Conservation (phyloP, 2,113 vertebrate species). For the Acrocephalus kingi region DNA sequence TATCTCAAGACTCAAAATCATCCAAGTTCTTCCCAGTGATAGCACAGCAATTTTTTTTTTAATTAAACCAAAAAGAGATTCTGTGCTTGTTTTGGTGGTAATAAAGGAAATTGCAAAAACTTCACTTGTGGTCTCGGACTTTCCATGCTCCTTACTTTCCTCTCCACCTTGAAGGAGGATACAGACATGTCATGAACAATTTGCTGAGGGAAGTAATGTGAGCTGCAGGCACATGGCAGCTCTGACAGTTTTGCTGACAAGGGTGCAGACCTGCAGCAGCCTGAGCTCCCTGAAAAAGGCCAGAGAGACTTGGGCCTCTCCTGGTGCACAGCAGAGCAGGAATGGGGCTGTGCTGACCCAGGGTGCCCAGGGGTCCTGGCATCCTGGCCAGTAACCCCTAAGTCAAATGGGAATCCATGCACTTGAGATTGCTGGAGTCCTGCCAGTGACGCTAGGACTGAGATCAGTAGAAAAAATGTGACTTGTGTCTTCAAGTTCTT, state of each 20-base stretch:
- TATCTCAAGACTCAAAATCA: neutral
- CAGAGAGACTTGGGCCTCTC: accelerated
- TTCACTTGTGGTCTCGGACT: neutral
- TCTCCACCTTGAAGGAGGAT: neutral
- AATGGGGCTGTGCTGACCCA: accelerated
- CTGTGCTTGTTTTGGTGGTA: neutral
- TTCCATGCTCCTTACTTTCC: neutral
- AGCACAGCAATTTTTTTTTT: neutral
- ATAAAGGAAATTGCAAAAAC: neutral
- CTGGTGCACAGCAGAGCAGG: neutral
- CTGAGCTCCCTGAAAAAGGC: neutral
- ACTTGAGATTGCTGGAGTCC: neutral
- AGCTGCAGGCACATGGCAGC: neutral
- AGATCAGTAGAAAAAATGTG: neutral
- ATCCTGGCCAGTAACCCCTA: accelerated
- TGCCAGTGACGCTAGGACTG: neutral
- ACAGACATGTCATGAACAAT: accelerated
- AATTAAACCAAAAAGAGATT: neutral
- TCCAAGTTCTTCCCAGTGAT: neutral
- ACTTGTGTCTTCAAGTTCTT: neutral
- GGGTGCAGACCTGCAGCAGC: neutral
- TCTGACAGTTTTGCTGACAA: neutral
- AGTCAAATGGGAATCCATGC: accelerated
- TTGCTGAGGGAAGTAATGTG: neutral
- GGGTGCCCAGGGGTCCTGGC: neutral